These are phyloP conservation scores for Epinephelus awoara DNA, from an alignment of 2,797 vertebrate genomes.

Conservation along the genomic window DNA sequence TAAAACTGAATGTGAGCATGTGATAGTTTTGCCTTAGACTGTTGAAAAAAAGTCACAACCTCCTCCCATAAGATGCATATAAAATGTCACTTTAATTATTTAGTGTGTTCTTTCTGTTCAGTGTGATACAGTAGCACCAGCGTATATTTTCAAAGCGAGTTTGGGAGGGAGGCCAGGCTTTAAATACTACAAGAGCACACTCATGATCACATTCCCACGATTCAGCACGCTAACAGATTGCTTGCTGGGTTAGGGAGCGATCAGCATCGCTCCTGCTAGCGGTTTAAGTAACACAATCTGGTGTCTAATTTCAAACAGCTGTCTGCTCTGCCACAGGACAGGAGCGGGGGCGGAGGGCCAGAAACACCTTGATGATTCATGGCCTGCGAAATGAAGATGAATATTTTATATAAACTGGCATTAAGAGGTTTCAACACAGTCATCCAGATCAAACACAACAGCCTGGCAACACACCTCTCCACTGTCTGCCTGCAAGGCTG, in stretches of 20 bases:
- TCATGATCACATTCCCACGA: conserved; percentile 67
- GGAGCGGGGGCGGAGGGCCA: conserved; percentile 69
- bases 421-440: conserved; percentile 72
- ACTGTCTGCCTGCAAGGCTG: conserved; percentile 52
- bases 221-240: conserved; percentile 79
- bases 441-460: conserved; percentile 72
- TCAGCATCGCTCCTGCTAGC: conserved; percentile 81
- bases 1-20: conserved; percentile 2
- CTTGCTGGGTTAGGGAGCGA: conserved; percentile 76
- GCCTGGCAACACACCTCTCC: conserved; percentile 42
- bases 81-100: conserved; percentile 14
- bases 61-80: background rate
- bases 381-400: conserved; percentile 83
- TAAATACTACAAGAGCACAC: conserved; percentile 65
- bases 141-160: background rate
- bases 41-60: background rate
- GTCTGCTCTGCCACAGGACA: conserved; percentile 81
- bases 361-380: conserved; percentile 86
- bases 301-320: conserved; percentile 89
- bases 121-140: background rate
- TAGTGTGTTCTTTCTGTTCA: background rate
- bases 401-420: conserved; percentile 81
- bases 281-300: conserved; percentile 89
- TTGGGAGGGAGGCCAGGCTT: conserved; percentile 56
- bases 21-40: background rate